Base-by-base conservation (phyloP, 2,888 invertebrate genomes). In the Microplitis manilae region DNA sequence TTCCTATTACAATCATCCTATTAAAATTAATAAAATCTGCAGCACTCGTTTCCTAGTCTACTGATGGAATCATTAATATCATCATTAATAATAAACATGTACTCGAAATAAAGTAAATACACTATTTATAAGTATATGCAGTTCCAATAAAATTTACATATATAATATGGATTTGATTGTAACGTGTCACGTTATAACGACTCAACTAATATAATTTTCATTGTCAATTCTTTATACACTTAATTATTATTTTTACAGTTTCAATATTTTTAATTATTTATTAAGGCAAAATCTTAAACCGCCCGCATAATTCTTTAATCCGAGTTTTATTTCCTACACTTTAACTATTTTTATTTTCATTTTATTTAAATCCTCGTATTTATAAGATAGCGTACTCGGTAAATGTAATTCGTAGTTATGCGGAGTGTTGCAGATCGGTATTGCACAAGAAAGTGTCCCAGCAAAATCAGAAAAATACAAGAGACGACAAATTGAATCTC, bases 251-350 rank as follows among this genome's bases (percentile, higher is more conserved):
- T 50, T 50, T 50, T 50, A 50, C 50, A 50, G 13, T 50, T 13
- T 50, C 75, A 50, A 67, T 59, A 70, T 79, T 65, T 80, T 79
- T 79, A 68, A 68, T 70, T 75, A 80, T 77, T 78, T 64, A 79
- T 83, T 86, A 84, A 84, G 86, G 85, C 85, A 85, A 84, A 83
- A 84, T 81, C 79, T 79, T 79, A 50, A 50, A 50, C 13, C 50
- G 50, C 5, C 50, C 50, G 50, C 50, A 13, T 2, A 50, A 50
- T 50, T 41, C 0, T 30, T 30, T 30, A 30, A 30, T 30, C 4
- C 30, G 30, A 30, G 30, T 30, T 30, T 30, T 30, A 30, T 30
- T 30, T 30, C 4, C 30, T 30, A 4, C 30, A 30, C 30, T 30
- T 30, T 0, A 4, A 30, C 30, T 30, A 30, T 30, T 30, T 30